phyloP scores from a whole-genome alignment of 2,797 vertebrate species.

The Adrianichthys oophorus region DNA sequence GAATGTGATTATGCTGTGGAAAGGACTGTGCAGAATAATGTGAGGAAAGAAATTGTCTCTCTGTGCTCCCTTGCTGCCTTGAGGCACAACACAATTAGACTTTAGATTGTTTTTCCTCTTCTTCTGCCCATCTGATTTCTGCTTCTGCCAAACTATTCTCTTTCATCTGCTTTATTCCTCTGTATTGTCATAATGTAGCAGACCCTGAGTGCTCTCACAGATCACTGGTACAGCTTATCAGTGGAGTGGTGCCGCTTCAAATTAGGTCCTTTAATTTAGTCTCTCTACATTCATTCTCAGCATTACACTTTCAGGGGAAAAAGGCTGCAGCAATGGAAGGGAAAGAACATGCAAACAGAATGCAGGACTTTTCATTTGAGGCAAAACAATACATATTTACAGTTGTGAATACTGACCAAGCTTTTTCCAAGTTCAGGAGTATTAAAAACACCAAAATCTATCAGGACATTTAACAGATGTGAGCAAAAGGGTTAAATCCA shows the following conservation, averaged over 20 bases:
- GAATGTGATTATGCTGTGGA: constrained; percentile 50
- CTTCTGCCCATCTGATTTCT: constrained; percentile 71
- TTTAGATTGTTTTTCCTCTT: constrained; percentile 64
- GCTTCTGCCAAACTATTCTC: constrained; percentile 60
- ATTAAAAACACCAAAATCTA: constrained; percentile 4
- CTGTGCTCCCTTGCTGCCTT: constrained; percentile 47
- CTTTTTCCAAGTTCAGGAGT: not conserved
- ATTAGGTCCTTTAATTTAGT: constrained; percentile 74
- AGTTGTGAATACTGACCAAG: constrained; percentile 3
- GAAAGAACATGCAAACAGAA: constrained; percentile 29
- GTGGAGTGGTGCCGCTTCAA: constrained; percentile 72
- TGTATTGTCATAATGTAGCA: constrained; percentile 75
- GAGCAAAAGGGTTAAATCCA: constrained; percentile 4
- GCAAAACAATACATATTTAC: constrained; percentile 20
- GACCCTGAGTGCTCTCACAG: constrained; percentile 75
- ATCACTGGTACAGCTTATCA: constrained; percentile 72
- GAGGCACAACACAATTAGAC: constrained; percentile 71
- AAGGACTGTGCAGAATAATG: constrained; percentile 46
- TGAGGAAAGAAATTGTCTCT: constrained; percentile 56
- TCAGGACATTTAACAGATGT: not conserved
- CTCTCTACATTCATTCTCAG: constrained; percentile 65
- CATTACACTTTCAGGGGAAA: constrained; percentile 53
- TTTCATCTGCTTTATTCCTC: constrained; percentile 72
- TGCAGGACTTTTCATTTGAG: constrained; percentile 6
- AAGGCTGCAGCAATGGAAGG: constrained; percentile 34